A percentile compares a stretch with the other conserved stretches of the same genome.
phyloP scores from a whole-genome alignment of 2,888 invertebrate species.

The Leptopilina syphax region DNA sequence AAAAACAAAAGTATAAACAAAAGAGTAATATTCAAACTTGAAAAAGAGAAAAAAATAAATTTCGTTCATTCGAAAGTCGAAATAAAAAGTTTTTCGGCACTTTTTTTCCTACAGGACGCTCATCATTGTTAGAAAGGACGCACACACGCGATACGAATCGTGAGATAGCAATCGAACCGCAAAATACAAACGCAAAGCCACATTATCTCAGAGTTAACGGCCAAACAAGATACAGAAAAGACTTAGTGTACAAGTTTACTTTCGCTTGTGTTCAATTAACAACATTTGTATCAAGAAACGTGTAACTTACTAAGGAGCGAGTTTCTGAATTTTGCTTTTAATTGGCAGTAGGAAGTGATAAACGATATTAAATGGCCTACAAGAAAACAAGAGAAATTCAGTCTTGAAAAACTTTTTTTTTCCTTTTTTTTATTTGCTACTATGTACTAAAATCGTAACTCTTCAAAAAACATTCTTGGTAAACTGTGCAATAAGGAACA shows the following conservation, averaged over 20 bases:
- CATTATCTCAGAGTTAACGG: constrained; percentile 34
- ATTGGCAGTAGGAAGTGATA: constrained; percentile 34
- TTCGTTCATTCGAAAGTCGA: too few relatives aligned
- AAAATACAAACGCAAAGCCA: constrained; percentile 34
- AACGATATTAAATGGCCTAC: constrained; percentile 24
- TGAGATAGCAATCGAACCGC: constrained; percentile 36
- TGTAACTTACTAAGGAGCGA: constrained; percentile 18
- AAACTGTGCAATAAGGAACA: too few relatives aligned
- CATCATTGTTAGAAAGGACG: constrained; percentile 33
- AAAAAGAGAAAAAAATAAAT: too few relatives aligned
- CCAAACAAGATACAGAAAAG: constrained; percentile 16
- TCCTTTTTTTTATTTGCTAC: too few relatives aligned
- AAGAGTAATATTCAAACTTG: too few relatives aligned
- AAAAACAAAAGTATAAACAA: too few relatives aligned
- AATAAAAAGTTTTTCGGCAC: too few relatives aligned
- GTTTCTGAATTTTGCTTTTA: constrained; percentile 27
- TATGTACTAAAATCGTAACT: not conserved
- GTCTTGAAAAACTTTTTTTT: not conserved
- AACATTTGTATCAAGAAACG: constrained; percentile 18
- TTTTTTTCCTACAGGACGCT: not conserved
- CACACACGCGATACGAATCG: constrained; percentile 25
- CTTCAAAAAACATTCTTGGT: constrained; percentile 4
- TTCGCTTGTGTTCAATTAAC: constrained; percentile 26
- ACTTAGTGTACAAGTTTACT: constrained; percentile 24
- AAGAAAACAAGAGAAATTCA: constrained; percentile 15